Evolutionary conservation across 2,113 vertebrate genomes (phyloP), one percentile per base, ranked within the genome.

Genomic region (Girardinichthys multiradiatus): DNA sequence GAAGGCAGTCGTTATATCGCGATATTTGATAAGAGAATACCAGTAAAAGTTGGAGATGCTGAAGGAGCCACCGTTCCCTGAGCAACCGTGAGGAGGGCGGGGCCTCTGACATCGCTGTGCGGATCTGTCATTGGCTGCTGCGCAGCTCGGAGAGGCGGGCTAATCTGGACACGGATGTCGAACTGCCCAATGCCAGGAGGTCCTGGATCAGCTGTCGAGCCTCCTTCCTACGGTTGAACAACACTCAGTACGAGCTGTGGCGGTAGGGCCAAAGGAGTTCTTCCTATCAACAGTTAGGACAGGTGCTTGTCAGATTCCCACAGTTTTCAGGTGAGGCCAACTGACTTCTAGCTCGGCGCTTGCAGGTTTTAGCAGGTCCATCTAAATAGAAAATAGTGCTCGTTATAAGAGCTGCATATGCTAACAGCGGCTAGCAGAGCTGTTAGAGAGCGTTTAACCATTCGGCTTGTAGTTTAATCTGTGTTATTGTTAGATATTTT

Each of bases 171-270:
- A 62, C 74, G 81, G 84, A 90, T 88, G 87, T 68, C 64, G 73
- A 75, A 30, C 63, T 26, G 79, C 90, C 48, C 90, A 90, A 86
- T 70, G 89, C 91, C 89, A 93, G 73, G 83, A 58, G 75, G 74
- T 42, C 80, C 76, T 54, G 72, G 66, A 84, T 92, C 91, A 89
- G 89, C 89, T 39, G 62, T 70, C 30, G 21, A 64, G 72, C 76
- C 33, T 29, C 39, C 48, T 13, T 30, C 65, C 70, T 79, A 78
- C 64, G 37, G 58, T 45, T 64, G 79, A 59, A 64, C 69, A 58
- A 11, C 31, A 62, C 59, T n/a, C 48, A 26, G 6, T 45, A 6
- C 14, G 17, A 19, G 17, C 6, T 15, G 14, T 0, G 57, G 61
- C 28, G 26, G 27, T 12, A n/a, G 31, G 10, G 24, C 21, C 21